Conservation (phyloP, 2,113 vertebrate genomes). For the Propithecus coquereli region DNA sequence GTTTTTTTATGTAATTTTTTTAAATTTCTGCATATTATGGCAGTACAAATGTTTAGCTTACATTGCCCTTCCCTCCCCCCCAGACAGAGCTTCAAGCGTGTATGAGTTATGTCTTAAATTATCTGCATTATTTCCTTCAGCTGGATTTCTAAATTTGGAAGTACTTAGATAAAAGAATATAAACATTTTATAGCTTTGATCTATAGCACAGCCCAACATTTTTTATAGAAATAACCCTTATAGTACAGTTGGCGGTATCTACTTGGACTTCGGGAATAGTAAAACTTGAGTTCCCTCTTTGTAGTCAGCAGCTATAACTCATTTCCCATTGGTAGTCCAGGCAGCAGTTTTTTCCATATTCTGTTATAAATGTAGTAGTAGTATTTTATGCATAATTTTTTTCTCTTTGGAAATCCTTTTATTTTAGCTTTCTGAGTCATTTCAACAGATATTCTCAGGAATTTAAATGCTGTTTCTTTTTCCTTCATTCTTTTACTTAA, state of each 20-base stretch:
- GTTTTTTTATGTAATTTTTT: not conserved
- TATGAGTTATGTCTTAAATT: not conserved
- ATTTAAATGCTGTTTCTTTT: constrained; percentile 42
- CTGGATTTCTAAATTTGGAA: constrained; percentile 20
- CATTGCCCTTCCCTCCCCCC: too few relatives aligned
- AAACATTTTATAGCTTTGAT: constrained; percentile 16
- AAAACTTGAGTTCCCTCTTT: constrained; percentile 25
- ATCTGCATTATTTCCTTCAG: constrained; percentile 36
- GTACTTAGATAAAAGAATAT: constrained; percentile 24
- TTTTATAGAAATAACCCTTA: not conserved
- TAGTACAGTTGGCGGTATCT: not conserved
- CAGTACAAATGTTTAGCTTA: too few relatives aligned
- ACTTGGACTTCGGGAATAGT: not conserved
- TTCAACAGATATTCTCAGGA: not conserved
- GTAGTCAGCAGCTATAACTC: not conserved
- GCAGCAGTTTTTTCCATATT: constrained; percentile 11
- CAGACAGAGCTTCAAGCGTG: too few relatives aligned
- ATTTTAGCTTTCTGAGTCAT: constrained; percentile 9
- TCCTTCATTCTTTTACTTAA: constrained; percentile 30
- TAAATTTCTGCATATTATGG: too few relatives aligned
- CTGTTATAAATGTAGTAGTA: not conserved
- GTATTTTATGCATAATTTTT: constrained; percentile 18
- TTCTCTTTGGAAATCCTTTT: not conserved
- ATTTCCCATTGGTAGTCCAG: not conserved
- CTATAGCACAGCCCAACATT: not conserved